Base-by-base conservation (phyloP, 2,113 vertebrate species). In the Strix uralensis region DNA sequence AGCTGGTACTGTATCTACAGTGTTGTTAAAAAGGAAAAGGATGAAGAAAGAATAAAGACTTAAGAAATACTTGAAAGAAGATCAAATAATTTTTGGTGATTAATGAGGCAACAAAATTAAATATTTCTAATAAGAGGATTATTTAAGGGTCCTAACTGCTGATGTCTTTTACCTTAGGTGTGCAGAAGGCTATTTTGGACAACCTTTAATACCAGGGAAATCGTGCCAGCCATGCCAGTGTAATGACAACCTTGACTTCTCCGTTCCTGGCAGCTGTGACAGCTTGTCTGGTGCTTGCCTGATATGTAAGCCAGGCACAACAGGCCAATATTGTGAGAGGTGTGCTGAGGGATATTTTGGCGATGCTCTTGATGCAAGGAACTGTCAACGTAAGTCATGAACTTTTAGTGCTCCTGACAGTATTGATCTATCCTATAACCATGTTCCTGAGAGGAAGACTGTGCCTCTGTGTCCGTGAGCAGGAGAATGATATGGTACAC, bases 311-410 rank as follows among this genome's bases (percentile, higher is more conserved):
- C 98, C 98, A 21, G 99, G 99, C 96, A 99, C 98, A 82, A 98
- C 98, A 54, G 99, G 99, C 44, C 89, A 72, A 54, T 96, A 97
- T 95, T 99, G 99, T 86, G 98, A 99, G 96, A 98, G 90, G 74
- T 99, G 99, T 57, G 98, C 98, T 82, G 98, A 99, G 21, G 98
- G 99, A 94, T 99, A 98, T 98, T 99, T 99, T 81, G 99, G 99
- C 34, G 98, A 99, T 29, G 99, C 99, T 59, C 86, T 99, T 94
- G 90, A 91, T 78, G 98, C 98, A 78, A 99, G 97, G 90, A 99
- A 98, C 97, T 99, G 99, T 98, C 98, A 98, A 78, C 94, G 99
- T 99, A 98, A 99, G 99, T 99, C 92, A 74, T 85, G 63, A 97
- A 97, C 94, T 96, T 94, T 93, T 95, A 86, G 96, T 97, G 88